Evolutionary conservation across 2,113 vertebrate genomes (phyloP).

Genomic region (Vimba vimba): DNA sequence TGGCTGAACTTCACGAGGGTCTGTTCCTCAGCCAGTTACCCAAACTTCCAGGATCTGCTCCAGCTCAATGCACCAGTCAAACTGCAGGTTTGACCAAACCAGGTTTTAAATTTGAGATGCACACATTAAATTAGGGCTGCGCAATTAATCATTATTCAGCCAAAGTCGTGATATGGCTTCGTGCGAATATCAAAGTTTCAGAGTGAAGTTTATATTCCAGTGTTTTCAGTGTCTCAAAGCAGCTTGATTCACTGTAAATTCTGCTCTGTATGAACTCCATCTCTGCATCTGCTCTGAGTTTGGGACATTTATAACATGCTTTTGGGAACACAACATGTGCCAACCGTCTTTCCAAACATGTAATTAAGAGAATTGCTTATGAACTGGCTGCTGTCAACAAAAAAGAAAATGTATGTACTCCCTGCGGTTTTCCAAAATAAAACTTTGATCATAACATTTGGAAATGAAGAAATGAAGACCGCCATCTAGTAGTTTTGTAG

Average conservation of each 20-base stretch:
- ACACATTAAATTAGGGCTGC: neutral
- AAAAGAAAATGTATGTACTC: neutral
- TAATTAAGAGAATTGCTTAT: neutral
- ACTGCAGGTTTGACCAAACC: conserved; percentile 27
- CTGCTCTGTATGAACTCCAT: too few species aligned
- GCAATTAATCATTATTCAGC: neutral
- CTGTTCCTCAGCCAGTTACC: conserved; percentile 87
- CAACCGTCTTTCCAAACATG: too few species aligned
- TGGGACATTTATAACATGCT: too few species aligned
- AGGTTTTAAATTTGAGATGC: conserved; percentile 3
- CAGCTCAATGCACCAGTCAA: neutral
- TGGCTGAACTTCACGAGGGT: conserved; percentile 91
- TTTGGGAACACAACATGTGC: too few species aligned
- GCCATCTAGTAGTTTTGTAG: neutral
- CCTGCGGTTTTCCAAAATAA: neutral
- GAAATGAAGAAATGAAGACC: neutral
- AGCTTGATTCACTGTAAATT: too few species aligned
- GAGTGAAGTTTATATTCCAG: too few species aligned
- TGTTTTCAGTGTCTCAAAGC: too few species aligned
- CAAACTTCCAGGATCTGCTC: conserved; percentile 46
- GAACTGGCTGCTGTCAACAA: neutral
- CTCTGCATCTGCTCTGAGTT: too few species aligned
- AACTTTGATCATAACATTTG: neutral
- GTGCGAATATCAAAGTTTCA: neutral
- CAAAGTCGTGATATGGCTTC: neutral